Evolutionary conservation across 2,888 invertebrate species (phyloP).

Genomic region (Suillia variegata): DNA sequence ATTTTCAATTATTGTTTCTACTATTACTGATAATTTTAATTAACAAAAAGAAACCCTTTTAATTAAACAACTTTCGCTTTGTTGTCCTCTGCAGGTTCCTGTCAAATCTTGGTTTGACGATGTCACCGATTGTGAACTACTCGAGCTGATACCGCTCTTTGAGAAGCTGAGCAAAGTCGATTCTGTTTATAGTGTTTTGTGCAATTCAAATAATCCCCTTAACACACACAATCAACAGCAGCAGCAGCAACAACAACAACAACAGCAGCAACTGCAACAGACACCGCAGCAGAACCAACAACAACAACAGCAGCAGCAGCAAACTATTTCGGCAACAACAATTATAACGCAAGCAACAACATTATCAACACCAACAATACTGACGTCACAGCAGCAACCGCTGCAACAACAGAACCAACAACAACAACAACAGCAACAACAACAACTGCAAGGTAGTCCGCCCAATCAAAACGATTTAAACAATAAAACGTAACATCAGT

Average conservation of each 20-base stretch:
- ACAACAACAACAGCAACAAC: constrained; percentile 35
- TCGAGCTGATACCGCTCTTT: constrained; percentile 97
- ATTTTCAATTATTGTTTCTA: background rate
- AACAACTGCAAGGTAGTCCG: constrained; percentile 55
- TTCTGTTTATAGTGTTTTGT: constrained; percentile 93
- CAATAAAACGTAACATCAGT: constrained; percentile 62
- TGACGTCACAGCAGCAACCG: constrained; percentile 44
- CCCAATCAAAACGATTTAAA: constrained; percentile 60
- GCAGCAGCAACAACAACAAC: constrained; percentile 44
- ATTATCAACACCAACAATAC: constrained; percentile 52
- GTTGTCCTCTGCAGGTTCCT: constrained; percentile 75
- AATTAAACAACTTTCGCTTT: too few relatives aligned
- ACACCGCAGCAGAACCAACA: constrained; percentile 37
- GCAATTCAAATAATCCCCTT: constrained; percentile 86
- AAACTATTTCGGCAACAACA: constrained; percentile 56
- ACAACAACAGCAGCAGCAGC: constrained; percentile 39
- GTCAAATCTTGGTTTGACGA: constrained; percentile 99
- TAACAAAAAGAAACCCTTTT: too few relatives aligned
- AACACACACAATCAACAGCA: constrained; percentile 54
- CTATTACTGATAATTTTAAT: too few relatives aligned
- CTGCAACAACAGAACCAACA: constrained; percentile 35
- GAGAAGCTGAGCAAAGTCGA: constrained; percentile 96
- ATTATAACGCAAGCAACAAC: constrained; percentile 58
- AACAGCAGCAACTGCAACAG: constrained; percentile 39
- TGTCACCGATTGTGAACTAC: constrained; percentile 93